phyloP scores from a whole-genome alignment of 2,113 vertebrate genomes.

The Malurus cyaneus region DNA sequence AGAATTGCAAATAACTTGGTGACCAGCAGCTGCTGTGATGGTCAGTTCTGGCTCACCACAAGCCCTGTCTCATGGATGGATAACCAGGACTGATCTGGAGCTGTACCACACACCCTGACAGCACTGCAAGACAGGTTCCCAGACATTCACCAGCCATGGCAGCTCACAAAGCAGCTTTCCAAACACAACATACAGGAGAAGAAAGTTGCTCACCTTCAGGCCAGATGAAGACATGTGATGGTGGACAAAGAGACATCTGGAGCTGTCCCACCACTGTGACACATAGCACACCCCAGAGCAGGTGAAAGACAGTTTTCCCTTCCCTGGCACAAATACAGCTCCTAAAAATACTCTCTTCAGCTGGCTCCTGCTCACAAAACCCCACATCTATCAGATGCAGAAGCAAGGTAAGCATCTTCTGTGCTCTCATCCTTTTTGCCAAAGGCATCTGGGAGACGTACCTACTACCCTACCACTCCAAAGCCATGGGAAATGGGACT shows the following conservation, averaged over 20 bases:
- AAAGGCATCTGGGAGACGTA: neutral
- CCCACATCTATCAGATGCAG: neutral
- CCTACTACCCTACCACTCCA: neutral
- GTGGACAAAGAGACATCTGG: neutral
- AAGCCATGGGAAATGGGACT: neutral
- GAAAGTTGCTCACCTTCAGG: neutral
- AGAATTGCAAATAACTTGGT: neutral
- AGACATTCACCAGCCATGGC: neutral
- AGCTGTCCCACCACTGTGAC: neutral
- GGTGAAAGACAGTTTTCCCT: neutral
- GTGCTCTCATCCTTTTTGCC: neutral
- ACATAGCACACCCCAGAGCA: neutral
- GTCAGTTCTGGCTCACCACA: neutral
- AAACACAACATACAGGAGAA: neutral
- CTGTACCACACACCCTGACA: neutral
- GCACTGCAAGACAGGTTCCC: neutral
- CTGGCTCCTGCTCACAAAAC: neutral
- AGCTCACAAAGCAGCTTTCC: neutral
- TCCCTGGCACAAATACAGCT: neutral
- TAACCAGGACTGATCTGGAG: neutral
- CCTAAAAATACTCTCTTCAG: neutral
- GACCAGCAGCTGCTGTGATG: accelerated
- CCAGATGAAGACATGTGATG: neutral
- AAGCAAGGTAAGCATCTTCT: neutral
- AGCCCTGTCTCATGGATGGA: neutral